Base-by-base conservation (phyloP, 2,113 vertebrate genomes). In the Clarias batrachus region DNA sequence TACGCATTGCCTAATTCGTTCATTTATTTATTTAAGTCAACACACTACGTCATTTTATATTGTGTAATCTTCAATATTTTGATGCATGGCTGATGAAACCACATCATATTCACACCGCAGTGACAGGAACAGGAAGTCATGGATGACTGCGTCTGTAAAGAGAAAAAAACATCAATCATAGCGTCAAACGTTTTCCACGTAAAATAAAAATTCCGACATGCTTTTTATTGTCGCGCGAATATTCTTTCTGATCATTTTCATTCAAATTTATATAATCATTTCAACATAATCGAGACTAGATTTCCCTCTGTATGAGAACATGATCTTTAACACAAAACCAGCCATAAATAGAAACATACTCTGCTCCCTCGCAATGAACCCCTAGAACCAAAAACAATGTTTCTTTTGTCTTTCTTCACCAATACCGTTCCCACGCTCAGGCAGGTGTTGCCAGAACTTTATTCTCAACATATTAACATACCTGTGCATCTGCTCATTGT, bases 401-500 rank as follows among this genome's bases (percentile, higher is more conserved):
- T 71, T 33, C 30, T 84, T 37, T 59, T 25, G 12, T 37, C n/a
- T 37, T 89, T 87, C 19, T 74, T 63, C 81, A 56, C 30, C 9
- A 25, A 88, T 54, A 90, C 85, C 89, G 82, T 93, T 92, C 89
- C 83, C 91, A 88, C 60, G 62, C 4, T 14, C 13, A 79, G 41
- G 21, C 9, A 77, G 62, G 16, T 90, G 90, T 41, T 92, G 71
- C 93, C 91, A 91, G 81, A 78, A 2, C 27, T 17, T 19, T 30
- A 30, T 84, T 16, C 63, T 71, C 11, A 37, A 60, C 54, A 60
- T 52, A 37, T 23, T 76, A 76, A 25, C 82, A 84, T 84, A 80
- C 70, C 30, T 30, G 25, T 11, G 33, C 19, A 71, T 9, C 4
- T 81, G 52, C 30, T 21, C 19, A 54, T 54, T 54, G 85, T 82